Evolutionary conservation across 2,113 vertebrate genomes (phyloP).

Genomic region (Chloroceryle aenea): DNA sequence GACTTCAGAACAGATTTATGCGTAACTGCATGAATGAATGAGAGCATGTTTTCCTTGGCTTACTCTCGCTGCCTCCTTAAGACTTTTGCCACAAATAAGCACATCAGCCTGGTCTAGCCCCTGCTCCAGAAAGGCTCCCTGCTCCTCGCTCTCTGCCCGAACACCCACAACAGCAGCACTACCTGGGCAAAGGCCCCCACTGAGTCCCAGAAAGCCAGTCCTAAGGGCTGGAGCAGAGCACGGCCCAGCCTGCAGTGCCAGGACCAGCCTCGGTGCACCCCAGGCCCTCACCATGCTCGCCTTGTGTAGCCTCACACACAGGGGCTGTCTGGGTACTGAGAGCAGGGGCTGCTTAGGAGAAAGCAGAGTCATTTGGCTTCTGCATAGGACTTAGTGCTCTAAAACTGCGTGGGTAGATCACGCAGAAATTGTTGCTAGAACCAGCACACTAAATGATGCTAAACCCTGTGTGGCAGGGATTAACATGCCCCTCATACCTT

Average conservation of each 20-base stretch:
- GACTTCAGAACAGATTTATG: neutral
- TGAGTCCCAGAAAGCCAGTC: neutral
- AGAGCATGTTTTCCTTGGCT: neutral
- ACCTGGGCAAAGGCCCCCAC: accelerated
- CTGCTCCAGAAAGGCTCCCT: no score
- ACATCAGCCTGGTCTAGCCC: accelerated
- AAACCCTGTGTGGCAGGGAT: neutral
- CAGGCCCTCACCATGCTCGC: accelerated
- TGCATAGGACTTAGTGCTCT: neutral
- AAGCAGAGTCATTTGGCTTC: neutral
- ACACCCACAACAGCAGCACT: no score
- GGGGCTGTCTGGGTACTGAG: neutral
- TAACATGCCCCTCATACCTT: neutral
- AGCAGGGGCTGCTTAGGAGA: neutral
- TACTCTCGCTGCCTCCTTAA: neutral
- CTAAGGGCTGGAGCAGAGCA: neutral
- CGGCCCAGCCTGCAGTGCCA: neutral
- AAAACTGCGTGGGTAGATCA: neutral
- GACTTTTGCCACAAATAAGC: neutral
- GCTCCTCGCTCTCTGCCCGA: neutral
- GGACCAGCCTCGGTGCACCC: neutral
- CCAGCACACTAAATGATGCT: neutral
- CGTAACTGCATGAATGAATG: neutral
- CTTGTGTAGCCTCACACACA: accelerated
- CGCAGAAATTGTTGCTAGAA: neutral